Evolutionary conservation across 2,888 invertebrate species (phyloP).

Genomic region (Drosophila koepferae): DNA sequence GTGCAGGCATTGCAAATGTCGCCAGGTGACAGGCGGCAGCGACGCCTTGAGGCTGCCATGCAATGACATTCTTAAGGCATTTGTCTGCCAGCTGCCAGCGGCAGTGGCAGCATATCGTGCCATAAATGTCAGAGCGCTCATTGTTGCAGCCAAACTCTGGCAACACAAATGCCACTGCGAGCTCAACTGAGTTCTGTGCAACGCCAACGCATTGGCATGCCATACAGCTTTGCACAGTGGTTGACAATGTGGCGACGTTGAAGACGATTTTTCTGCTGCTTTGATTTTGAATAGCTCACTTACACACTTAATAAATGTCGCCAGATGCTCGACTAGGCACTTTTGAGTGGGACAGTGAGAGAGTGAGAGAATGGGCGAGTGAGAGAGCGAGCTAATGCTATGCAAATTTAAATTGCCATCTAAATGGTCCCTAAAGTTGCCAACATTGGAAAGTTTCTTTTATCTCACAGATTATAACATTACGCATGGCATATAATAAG

Average conservation of each 20-base stretch:
- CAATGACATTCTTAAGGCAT: constrained; percentile 55
- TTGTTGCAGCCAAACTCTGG: constrained; percentile 55
- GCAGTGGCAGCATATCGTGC: constrained; percentile 59
- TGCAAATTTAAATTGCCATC: constrained; percentile 67
- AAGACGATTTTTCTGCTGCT: constrained; percentile 67
- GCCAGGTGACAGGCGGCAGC: constrained; percentile 54
- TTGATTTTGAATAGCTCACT: constrained; percentile 74
- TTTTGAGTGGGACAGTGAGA: background rate
- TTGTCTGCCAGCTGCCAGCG: constrained; percentile 64
- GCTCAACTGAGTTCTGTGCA: background rate
- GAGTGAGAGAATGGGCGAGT: background rate
- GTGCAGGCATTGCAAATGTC: constrained; percentile 63
- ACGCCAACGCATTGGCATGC: constrained; percentile 22
- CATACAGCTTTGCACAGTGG: constrained; percentile 21
- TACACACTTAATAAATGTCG: constrained; percentile 72
- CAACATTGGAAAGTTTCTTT: constrained; percentile 42
- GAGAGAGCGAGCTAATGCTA: constrained; percentile 52
- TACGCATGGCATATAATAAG: constrained; percentile 52
- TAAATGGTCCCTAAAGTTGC: constrained; percentile 13
- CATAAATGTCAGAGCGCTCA: constrained; percentile 74
- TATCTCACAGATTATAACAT: constrained; percentile 65
- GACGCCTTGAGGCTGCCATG: constrained; percentile 26
- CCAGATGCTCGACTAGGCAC: constrained; percentile 13
- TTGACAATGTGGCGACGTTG: constrained; percentile 51
- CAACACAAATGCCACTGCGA: background rate